phyloP scores from a whole-genome alignment of 2,113 vertebrate species.

The Hippoglossus stenolepis region DNA sequence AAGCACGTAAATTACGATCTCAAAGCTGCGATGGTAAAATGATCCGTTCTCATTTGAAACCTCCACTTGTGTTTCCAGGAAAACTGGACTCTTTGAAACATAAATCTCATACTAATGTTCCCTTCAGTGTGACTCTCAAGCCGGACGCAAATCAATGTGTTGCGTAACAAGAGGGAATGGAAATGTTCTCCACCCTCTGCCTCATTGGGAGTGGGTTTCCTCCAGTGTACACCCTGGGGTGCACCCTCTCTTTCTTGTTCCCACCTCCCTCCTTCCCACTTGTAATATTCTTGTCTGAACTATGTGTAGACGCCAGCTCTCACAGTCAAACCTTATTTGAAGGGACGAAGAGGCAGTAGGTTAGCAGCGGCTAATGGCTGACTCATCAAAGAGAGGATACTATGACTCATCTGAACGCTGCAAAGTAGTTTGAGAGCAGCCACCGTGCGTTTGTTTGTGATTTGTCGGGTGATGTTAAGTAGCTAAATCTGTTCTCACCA shows the following conservation, averaged over 20 bases:
- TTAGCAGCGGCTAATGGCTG: conserved; percentile 34
- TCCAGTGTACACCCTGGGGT: conserved; percentile 48
- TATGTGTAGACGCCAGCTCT: conserved; percentile 1
- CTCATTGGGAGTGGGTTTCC: conserved; percentile 56
- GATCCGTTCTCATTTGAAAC: conserved; percentile 25
- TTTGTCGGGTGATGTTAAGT: not conserved
- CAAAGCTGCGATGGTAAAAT: conserved; percentile 27
- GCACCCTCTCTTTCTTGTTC: conserved; percentile 45
- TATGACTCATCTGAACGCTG: conserved; percentile 50
- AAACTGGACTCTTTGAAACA: conserved; percentile 27
- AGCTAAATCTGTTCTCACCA: conserved; percentile 6
- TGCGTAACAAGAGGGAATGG: conserved; percentile 58
- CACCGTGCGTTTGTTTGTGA: not conserved
- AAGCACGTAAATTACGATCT: conserved; percentile 13
- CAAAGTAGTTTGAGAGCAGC: conserved; percentile 9
- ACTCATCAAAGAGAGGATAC: conserved; percentile 49
- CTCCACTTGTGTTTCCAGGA: conserved; percentile 34
- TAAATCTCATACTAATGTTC: conserved; percentile 50
- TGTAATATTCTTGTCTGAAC: not conserved
- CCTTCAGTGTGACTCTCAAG: conserved; percentile 36
- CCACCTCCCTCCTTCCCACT: conserved; percentile 19
- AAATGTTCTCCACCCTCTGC: conserved; percentile 54
- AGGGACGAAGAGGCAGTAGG: conserved; percentile 1
- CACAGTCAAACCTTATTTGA: conserved; percentile 32
- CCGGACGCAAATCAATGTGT: conserved; percentile 39